Base-by-base conservation (phyloP, 2,888 invertebrate species). In the Fabriciana adippe region DNA sequence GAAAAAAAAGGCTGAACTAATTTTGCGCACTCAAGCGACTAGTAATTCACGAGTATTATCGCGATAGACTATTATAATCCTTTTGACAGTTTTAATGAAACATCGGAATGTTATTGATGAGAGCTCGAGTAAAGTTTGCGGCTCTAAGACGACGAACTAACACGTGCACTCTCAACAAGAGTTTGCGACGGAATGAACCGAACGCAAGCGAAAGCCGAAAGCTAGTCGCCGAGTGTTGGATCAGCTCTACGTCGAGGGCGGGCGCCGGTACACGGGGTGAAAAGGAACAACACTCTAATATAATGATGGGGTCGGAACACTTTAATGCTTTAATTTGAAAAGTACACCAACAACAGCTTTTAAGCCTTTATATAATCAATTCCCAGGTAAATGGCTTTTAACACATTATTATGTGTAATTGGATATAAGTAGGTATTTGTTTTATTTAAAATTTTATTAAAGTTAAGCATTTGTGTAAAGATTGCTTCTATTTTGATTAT, bases 321-420 rank as follows among this genome's bases (percentile, higher is more conserved):
- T 91, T 90, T 90, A 92, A 91, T 90, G 88, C 90, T 89, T 90
- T 91, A 90, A 92, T 92, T 92, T 90, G 89, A 90, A 91, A 91
- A 90, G 90, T 90, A 90, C 87, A 89, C 90, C 87, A 86, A 86
- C 81, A 82, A 81, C 68, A 71, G 72, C 74, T 74, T 76, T 74
- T 68, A 71, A 72, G 69, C 66, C 70, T 72, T 69, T 64, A 56
- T 63, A 64, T 59, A 65, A 71, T 64, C 64, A 61, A 51, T 56
- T 56, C 53, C 53, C 64, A 64, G 55, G 64, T 64, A 56, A 55
- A 63, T 64, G 57, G 55, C 63, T 69, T 69, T 69, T 69, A 69
- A 69, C 65, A 66, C 63, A 66, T 68, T 64, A 15, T 31, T 61
- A 53, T 65, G 35, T 11, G 0, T 11, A 41, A 1, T 41, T 41